Base-by-base conservation (phyloP, 2,888 invertebrate species). In the Brenthis hecate region DNA sequence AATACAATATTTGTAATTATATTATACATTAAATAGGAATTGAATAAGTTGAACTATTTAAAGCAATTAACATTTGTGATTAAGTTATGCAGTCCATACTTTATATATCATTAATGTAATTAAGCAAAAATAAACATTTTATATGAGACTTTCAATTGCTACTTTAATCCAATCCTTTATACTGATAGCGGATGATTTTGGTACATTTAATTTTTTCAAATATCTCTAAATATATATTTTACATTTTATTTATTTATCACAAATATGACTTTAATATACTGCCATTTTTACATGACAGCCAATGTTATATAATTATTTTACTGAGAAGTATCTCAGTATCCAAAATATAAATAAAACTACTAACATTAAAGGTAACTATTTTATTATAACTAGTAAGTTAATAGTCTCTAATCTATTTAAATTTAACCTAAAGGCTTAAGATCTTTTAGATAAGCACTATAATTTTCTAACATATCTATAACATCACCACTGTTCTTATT, bases 381-480 rank as follows among this genome's bases (percentile, higher is more conserved):
- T 55, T 55, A 55, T 28, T 55, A 48, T 14, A 6, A 57, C 19
- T 54, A 62, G 14, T 51, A 3, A 51, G 8, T 0, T 28, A 65
- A 13, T 47, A 1, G 16, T 36, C 14, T 19, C 23, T 16, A 36
- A 4, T 50, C 13, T 56, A 50, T 58, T 13, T 43, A 14, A 23
- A 36, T 36, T 74, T 82, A 89, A 69, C 89, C 84, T 69, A 94
- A 93, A 56, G 96, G 96, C 83, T 95, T 93, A 54, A 96, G 84
- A 79, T 94, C 94, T 78, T 93, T 91, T 60, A 96, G 89, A 76
- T 94, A 95, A 57, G 93, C 84, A 72, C 95, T 94, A 82, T 96
- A 96, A 80, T 94, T 94, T 77, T 95, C 94, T 78, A 96, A 93
- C 71, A 96, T 93, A 75, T 95, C 94, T 2, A 94, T 87, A 36